Percentiles rank a stretch among this genome's conserved stretches.
Evolutionary conservation across 2,888 invertebrate species (phyloP).

Genomic region (Caradrina kadenii): DNA sequence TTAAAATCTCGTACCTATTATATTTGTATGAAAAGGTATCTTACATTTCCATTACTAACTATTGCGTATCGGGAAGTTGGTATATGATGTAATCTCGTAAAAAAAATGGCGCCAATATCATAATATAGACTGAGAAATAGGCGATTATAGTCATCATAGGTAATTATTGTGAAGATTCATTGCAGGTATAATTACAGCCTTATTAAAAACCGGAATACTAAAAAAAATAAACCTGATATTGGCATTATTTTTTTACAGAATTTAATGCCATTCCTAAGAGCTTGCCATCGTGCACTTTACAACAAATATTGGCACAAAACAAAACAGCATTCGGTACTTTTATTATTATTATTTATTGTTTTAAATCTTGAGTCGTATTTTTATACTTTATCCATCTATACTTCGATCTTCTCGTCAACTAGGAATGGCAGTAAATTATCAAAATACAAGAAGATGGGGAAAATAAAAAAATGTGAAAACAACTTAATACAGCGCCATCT

Average conservation of each 20-base stretch:
- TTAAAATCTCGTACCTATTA: conserved; percentile 22
- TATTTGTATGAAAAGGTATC: conserved; percentile 16
- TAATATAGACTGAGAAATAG: conserved; percentile 10
- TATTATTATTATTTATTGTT: conserved; percentile 41
- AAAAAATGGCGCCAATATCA: conserved; percentile 57
- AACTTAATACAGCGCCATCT: conserved; percentile 56
- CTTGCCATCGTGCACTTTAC: conserved; percentile 43
- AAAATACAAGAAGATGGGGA: not conserved
- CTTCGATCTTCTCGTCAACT: conserved; percentile 21
- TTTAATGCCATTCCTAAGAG: conserved; percentile 56
- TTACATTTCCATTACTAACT: conserved; percentile 21
- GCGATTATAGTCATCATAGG: conserved; percentile 20
- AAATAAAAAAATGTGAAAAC: conserved; percentile 18
- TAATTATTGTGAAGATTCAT: conserved; percentile 42
- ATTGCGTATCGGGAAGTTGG: conserved; percentile 10
- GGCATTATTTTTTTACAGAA: conserved; percentile 13
- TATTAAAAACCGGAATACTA: conserved; percentile 37
- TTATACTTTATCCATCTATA: conserved; percentile 32
- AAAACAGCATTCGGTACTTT: conserved; percentile 61
- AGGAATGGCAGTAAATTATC: conserved; percentile 55
- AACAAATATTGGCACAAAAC: conserved; percentile 72
- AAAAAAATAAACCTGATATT: conserved; percentile 28
- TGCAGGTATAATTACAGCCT: conserved; percentile 41
- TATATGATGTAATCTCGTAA: conserved; percentile 22
- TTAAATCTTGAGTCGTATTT: conserved; percentile 26